phyloP scores from a whole-genome alignment of 2,113 vertebrate species.

The Polypterus senegalus region DNA sequence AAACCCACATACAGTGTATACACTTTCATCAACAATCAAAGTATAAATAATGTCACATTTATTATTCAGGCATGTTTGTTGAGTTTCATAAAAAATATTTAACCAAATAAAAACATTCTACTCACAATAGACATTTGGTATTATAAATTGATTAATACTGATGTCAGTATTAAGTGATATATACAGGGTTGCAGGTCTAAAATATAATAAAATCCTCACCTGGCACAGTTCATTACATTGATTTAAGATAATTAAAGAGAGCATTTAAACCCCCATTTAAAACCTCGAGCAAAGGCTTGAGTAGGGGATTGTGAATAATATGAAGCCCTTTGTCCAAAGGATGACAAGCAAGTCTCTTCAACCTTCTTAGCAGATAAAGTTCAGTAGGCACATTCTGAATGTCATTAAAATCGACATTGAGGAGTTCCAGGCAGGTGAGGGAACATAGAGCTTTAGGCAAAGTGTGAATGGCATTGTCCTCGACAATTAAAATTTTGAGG shows the following conservation, averaged over 20 bases:
- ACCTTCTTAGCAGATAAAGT: constrained; percentile 58
- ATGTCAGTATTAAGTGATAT: too few species aligned
- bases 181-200: too few species aligned
- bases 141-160: too few species aligned
- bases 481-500: constrained; percentile 78
- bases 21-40: too few species aligned
- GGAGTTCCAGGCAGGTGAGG: constrained; percentile 61
- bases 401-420: constrained; percentile 79
- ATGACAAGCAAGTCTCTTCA: constrained; percentile 72
- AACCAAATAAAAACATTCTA: too few species aligned
- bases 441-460: constrained; percentile 72
- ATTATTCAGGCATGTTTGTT: too few species aligned
- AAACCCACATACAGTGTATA: too few species aligned
- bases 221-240: constrained; percentile 35
- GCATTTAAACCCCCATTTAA: constrained; percentile 66
- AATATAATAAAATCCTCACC: not conserved
- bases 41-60: too few species aligned
- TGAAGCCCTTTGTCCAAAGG: constrained; percentile 87
- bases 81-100: too few species aligned
- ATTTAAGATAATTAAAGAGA: constrained; percentile 77
- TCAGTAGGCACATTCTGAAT: constrained; percentile 73
- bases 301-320: constrained; percentile 72
- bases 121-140: too few species aligned
- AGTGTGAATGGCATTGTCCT: constrained; percentile 67
- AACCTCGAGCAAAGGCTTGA: constrained; percentile 72